Evolutionary conservation across 2,113 vertebrate species (phyloP).

Genomic region (Furnarius figulus): DNA sequence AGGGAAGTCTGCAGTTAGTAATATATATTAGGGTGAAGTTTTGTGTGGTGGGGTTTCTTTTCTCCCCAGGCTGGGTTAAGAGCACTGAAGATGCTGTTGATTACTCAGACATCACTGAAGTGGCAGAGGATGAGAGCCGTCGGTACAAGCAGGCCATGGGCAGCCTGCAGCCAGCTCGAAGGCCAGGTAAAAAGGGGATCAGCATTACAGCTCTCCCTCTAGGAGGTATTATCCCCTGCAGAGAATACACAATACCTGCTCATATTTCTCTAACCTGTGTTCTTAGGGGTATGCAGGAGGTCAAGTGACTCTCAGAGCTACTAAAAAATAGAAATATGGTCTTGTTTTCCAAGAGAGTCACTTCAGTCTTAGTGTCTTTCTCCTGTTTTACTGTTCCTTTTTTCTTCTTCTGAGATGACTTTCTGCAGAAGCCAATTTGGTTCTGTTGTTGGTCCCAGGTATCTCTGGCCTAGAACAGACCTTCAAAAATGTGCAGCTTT

Average conservation of each 20-base stretch:
- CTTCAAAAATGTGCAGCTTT: neutral
- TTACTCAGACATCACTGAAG: conserved; percentile 97
- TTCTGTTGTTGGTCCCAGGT: neutral
- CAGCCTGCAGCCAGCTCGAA: conserved; percentile 83
- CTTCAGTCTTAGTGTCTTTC: neutral
- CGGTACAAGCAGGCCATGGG: conserved; percentile 93
- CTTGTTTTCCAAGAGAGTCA: neutral
- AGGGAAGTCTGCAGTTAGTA: neutral
- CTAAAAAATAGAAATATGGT: neutral
- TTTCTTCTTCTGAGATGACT: neutral
- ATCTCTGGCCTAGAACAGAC: neutral
- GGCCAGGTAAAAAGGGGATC: conserved; percentile 76
- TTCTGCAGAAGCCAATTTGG: neutral
- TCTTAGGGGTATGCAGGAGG: neutral
- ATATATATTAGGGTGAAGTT: neutral
- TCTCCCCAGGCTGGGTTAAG: conserved; percentile 89
- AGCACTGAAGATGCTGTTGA: conserved; percentile 96
- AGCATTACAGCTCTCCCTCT: neutral
- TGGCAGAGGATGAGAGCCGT: conserved; percentile 95
- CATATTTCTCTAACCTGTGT: neutral
- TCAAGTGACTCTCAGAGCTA: neutral
- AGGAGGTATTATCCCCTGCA: neutral
- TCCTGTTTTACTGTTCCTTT: neutral
- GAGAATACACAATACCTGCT: neutral
- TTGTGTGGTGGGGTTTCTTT: neutral